Base-by-base conservation (phyloP, 2,113 vertebrate species). In the Ictalurus punctatus region DNA sequence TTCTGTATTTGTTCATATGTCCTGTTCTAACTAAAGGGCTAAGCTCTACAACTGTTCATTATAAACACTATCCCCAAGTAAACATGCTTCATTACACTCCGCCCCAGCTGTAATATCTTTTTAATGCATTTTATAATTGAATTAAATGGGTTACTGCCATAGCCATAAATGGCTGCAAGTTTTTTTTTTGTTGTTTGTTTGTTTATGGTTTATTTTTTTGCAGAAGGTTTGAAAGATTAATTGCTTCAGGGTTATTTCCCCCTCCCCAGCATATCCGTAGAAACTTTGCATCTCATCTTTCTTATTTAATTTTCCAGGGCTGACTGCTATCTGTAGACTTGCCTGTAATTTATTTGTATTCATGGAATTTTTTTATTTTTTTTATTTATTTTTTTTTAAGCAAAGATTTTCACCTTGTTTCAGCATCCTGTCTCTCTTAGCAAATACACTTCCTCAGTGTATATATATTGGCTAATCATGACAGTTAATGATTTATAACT, bases 121-220 rank as follows among this genome's bases (percentile, higher is more conserved):
- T 96, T 96, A 96, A 96, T 96, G 96, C 93, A 95, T 96, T 96
- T 95, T 95, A 94, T 95, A 96, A 96, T 96, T 96, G 93, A 96
- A 96, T 96, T 95, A 96, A 95, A 96, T 96, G 94, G 94, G 94
- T 94, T 95, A 94, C 93, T 92, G 92, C 89, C 93, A 93, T 94
- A 88, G 93, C 94, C 94, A 92, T 93, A 95, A 95, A 95, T 93
- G 94, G 94, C 93, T 93, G 87, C 87, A 94, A 92, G 91, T 86
- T 93, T 89, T 89, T 86, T 80, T 54, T 16, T 80, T 19, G 2
- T 74, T 89, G 65, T 89, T 80, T 74, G 44, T 86, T 92, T 91
- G 1, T 54, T 56, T 48, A 7, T 48, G 6, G 54, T 34, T 56
- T 6, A 34, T 56, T 80, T 6, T 56, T 85, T 85, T 93, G 83